A percentile compares a stretch with the other conserved stretches of the same genome.
These are phyloP conservation scores for Limnothrissa miodon DNA, from an alignment of 2,113 vertebrate species.

Conservation along the genomic window DNA sequence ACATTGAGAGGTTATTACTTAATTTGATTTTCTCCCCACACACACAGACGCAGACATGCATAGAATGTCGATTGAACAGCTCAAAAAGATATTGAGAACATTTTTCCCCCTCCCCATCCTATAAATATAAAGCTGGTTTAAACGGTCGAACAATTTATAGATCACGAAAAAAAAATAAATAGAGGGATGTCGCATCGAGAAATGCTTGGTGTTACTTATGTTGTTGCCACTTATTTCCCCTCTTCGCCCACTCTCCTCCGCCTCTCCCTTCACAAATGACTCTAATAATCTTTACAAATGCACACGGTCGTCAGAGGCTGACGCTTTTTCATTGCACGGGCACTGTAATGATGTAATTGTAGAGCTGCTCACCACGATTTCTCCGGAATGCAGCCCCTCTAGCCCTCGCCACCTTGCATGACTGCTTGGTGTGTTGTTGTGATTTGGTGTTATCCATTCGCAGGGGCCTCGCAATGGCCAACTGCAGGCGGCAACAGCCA, in stretches of 20 bases:
- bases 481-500: slow-evolving; percentile 23
- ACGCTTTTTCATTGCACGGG: slow-evolving; percentile 42
- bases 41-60: slow-evolving; percentile 21
- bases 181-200: slow-evolving; percentile 32
- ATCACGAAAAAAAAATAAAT: slow-evolving; percentile 17
- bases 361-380: slow-evolving; percentile 42
- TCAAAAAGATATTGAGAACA: slow-evolving; percentile 39
- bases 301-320: slow-evolving; percentile 31
- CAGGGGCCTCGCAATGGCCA: slow-evolving; percentile 42
- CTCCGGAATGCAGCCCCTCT: slow-evolving; percentile 34
- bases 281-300: slow-evolving; percentile 48
- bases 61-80: slow-evolving; percentile 40
- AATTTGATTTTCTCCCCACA: slow-evolving; percentile 45
- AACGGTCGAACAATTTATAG: slow-evolving; percentile 41
- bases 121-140: slow-evolving; percentile 42
- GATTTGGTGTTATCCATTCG: slow-evolving; percentile 43
- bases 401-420: background rate
- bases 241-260: slow-evolving; percentile 18
- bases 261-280: slow-evolving; percentile 34
- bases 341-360: slow-evolving; percentile 41
- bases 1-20: slow-evolving; percentile 50
- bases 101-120: slow-evolving; percentile 31
- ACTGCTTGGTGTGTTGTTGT: slow-evolving; percentile 16
- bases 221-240: slow-evolving; percentile 36
- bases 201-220: slow-evolving; percentile 43